phyloP scores from a whole-genome alignment of 2,797 vertebrate species.

The Galago senegalensis region DNA sequence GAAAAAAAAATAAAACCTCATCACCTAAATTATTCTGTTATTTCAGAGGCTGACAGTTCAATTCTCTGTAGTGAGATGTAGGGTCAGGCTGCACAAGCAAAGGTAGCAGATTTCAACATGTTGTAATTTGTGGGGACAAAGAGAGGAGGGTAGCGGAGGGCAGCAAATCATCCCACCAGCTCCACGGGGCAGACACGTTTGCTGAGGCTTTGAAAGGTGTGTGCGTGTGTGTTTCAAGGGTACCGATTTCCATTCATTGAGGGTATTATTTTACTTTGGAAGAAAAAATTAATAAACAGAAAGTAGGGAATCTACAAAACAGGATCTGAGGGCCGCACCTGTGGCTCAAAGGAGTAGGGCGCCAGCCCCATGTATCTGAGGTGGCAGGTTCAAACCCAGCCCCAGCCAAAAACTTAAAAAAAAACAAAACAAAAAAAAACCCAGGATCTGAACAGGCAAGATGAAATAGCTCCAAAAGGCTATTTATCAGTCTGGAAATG shows the following conservation, averaged over 20 bases:
- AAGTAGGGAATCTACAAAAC: neutral
- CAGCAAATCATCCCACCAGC: slow-evolving; percentile 45
- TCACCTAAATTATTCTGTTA: slow-evolving; percentile 85
- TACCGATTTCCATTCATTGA: neutral
- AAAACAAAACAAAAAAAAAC: too few relatives aligned
- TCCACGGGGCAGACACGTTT: neutral
- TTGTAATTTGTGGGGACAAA: slow-evolving; percentile 66
- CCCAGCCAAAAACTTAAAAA: too few relatives aligned
- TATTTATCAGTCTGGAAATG: neutral
- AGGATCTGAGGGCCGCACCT: neutral
- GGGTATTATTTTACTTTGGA: slow-evolving; percentile 25
- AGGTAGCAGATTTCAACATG: slow-evolving; percentile 69
- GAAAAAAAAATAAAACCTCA: slow-evolving; percentile 67
- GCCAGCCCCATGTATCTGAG: too few relatives aligned
- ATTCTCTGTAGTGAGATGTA: slow-evolving; percentile 81
- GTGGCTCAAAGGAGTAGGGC: too few relatives aligned
- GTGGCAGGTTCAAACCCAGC: too few relatives aligned
- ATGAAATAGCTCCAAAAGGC: neutral
- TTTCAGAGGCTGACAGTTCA: slow-evolving; percentile 84
- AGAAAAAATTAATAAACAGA: slow-evolving; percentile 48
- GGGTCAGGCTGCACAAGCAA: slow-evolving; percentile 73
- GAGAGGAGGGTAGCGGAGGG: neutral
- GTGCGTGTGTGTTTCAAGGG: neutral
- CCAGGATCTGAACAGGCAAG: neutral
- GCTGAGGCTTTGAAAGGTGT: neutral